These are phyloP conservation scores for Pogonocichla stellata DNA, from an alignment of 2,113 vertebrate species.

Conservation along the genomic window DNA sequence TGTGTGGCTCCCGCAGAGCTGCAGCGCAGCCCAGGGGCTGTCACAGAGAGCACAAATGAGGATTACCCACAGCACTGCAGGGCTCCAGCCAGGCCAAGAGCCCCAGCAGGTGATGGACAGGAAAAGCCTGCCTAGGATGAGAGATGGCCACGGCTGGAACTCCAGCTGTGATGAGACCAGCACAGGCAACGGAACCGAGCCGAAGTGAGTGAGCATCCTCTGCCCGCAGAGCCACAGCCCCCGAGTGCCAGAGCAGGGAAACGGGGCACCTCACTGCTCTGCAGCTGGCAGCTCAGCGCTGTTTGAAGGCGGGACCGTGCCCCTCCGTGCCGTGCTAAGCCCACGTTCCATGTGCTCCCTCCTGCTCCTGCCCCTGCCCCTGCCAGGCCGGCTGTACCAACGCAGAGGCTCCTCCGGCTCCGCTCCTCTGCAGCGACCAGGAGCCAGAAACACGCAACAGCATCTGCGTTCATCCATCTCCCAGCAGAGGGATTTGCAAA, in stretches of 20 bases:
- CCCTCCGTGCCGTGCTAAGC: background rate
- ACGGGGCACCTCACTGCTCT: background rate
- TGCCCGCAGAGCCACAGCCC: background rate
- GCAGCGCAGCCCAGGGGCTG: background rate
- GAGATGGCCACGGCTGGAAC: background rate
- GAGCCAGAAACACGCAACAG: background rate
- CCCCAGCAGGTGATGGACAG: accelerated
- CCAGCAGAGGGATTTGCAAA: background rate
- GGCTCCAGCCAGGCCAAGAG: background rate
- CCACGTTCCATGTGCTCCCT: accelerated
- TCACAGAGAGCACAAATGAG: accelerated
- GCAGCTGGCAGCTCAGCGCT: background rate
- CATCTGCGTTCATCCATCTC: background rate
- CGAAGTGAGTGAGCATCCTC: no score
- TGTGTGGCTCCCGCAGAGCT: background rate
- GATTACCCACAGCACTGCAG: background rate
- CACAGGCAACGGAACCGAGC: accelerated
- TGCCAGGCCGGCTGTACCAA: background rate
- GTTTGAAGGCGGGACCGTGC: background rate
- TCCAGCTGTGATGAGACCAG: background rate
- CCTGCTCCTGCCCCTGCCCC: no score
- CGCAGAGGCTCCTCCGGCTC: background rate
- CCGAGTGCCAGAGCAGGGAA: background rate
- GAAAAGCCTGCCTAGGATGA: accelerated
- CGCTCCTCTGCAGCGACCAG: background rate